These are phyloP conservation scores for Arothron firmamentum DNA, from an alignment of 2,113 vertebrate species.

Conservation along the genomic window DNA sequence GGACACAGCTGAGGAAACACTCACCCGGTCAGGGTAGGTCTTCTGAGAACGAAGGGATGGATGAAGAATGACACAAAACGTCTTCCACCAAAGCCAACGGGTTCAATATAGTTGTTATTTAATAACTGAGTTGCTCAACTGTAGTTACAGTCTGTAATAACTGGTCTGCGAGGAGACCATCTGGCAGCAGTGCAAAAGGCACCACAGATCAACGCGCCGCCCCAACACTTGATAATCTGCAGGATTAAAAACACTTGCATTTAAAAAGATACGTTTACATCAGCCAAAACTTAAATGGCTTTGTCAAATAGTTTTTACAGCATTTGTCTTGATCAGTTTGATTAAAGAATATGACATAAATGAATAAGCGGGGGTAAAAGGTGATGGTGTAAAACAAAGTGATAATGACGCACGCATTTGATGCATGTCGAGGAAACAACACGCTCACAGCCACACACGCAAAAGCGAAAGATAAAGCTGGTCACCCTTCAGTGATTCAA, in stretches of 20 bases:
- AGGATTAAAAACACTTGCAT: conserved; percentile 30
- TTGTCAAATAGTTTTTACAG: conserved; percentile 67
- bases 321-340: conserved; percentile 58
- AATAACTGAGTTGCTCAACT: conserved; percentile 63
- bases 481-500: conserved; percentile 39
- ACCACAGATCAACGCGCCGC: conserved; percentile 52
- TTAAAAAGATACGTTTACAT: conserved; percentile 44
- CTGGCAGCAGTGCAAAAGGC: conserved; percentile 63
- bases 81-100: conserved; percentile 5
- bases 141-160: conserved; percentile 50
- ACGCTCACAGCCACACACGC: conserved; percentile 43
- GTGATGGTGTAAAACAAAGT: conserved; percentile 59
- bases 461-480: conserved; percentile 44
- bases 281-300: conserved; percentile 61
- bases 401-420: conserved; percentile 35
- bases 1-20: conserved; percentile 21
- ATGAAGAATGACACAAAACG: no score
- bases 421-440: conserved; percentile 33
- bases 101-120: conserved; percentile 58
- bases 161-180: conserved; percentile 44
- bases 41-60: no score
- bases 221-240: conserved; percentile 44
- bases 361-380: conserved; percentile 52
- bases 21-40: conserved; percentile 1
- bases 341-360: conserved; percentile 38